A percentile compares a stretch with the other conserved stretches of the same genome.
These are phyloP conservation scores for Telmatochromis sp. DNA, from an alignment of 2,113 vertebrate species.

Conservation along the genomic window DNA sequence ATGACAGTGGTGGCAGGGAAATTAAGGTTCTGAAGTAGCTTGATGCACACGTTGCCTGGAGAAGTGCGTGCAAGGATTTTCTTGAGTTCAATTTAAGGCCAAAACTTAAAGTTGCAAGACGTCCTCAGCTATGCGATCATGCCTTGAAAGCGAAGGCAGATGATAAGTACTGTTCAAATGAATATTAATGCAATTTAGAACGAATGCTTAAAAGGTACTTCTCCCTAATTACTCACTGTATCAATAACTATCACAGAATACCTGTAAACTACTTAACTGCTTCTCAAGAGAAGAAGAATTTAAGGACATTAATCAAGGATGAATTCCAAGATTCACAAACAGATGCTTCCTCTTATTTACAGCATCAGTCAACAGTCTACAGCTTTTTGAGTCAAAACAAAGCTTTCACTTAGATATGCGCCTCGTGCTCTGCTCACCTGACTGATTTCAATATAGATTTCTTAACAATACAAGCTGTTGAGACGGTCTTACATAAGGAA, in stretches of 20 bases:
- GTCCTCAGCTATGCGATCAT: neutral
- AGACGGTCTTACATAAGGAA: neutral
- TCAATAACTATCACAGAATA: neutral
- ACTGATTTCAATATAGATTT: constrained; percentile 18
- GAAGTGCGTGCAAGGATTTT: neutral
- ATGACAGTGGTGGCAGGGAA: neutral
- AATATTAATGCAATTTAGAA: constrained; percentile 8
- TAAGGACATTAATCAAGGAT: neutral
- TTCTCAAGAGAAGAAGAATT: neutral
- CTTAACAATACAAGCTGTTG: neutral
- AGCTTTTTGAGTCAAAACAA: neutral
- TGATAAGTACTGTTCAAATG: neutral
- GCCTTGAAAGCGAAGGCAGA: neutral
- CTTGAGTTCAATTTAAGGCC: neutral
- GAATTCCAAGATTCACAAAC: neutral
- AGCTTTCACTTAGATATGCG: neutral
- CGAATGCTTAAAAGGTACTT: neutral
- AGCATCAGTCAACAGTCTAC: neutral
- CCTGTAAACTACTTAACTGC: neutral
- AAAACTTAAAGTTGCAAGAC: neutral
- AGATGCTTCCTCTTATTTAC: neutral
- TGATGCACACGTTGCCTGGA: neutral
- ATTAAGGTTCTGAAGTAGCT: neutral
- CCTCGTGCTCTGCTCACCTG: neutral
- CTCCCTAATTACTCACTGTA: neutral